These are phyloP conservation scores for Cordilura impudica DNA, from an alignment of 2,888 invertebrate genomes.

Conservation along the genomic window DNA sequence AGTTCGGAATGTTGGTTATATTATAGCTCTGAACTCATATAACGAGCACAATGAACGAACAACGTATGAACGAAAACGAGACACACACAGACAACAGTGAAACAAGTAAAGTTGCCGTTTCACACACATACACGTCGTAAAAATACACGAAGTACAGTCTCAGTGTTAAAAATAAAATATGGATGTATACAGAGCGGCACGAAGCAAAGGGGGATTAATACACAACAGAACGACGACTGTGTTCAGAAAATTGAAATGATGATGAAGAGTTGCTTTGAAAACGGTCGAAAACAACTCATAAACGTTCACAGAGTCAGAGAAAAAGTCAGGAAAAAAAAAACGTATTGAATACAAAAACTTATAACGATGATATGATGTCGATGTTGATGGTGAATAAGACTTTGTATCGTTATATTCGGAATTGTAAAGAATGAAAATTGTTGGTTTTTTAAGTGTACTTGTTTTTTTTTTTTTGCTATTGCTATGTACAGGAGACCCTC, in stretches of 20 bases:
- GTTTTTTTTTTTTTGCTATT: not conserved
- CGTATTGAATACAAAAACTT: slow-evolving; percentile 9
- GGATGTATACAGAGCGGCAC: slow-evolving; percentile 54
- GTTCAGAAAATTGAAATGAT: slow-evolving; percentile 26
- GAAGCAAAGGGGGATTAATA: slow-evolving; percentile 56
- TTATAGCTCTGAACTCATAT: slow-evolving; percentile 61
- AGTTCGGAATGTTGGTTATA: slow-evolving; percentile 62
- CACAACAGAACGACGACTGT: slow-evolving; percentile 36
- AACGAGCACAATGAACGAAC: slow-evolving; percentile 63
- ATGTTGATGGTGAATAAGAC: slow-evolving; percentile 3
- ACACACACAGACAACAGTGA: slow-evolving; percentile 51
- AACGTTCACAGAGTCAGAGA: not conserved
- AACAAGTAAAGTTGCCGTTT: slow-evolving; percentile 49
- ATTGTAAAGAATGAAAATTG: not conserved
- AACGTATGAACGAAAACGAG: slow-evolving; percentile 47
- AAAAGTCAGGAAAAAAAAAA: not conserved
- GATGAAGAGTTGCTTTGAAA: slow-evolving; percentile 57
- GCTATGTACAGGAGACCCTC: not conserved
- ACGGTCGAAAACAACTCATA: slow-evolving; percentile 42
- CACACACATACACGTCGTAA: slow-evolving; percentile 38
- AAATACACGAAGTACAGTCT: slow-evolving; percentile 74
- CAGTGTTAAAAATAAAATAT: slow-evolving; percentile 75
- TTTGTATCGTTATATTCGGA: not conserved
- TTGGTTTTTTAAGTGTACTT: not conserved
- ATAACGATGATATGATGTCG: not conserved